Evolutionary conservation across 2,113 vertebrate genomes (phyloP).

Genomic region (Mixornis gularis): DNA sequence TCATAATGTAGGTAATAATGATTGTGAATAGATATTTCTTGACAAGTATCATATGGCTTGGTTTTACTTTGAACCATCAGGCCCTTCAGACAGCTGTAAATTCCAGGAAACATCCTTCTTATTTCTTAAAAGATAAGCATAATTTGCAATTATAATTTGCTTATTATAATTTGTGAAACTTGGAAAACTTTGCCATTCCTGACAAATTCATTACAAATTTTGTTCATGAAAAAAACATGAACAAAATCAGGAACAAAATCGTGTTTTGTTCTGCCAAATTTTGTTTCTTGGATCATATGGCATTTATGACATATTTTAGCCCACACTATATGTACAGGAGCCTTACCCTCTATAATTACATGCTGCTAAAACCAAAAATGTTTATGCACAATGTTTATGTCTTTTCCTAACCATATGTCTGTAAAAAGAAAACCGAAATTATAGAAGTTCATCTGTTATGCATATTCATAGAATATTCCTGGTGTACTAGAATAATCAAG

Average conservation of each 20-base stretch:
- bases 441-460: neutral
- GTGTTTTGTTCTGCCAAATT: conserved; percentile 16
- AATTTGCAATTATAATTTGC: neutral
- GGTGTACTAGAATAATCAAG: neutral
- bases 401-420: neutral
- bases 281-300: conserved; percentile 11
- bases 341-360: conserved; percentile 38
- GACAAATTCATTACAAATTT: neutral
- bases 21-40: neutral
- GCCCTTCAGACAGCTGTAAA: neutral
- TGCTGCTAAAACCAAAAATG: conserved; percentile 36
- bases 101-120: neutral
- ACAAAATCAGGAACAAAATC: neutral
- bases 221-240: neutral
- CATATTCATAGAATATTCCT: neutral
- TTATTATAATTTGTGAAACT: neutral
- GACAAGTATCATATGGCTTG: neutral
- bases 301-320: neutral
- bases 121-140: conserved; percentile 31
- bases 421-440: conserved; percentile 29
- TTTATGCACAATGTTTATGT: conserved; percentile 32
- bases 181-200: neutral
- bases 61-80: neutral
- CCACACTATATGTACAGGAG: neutral
- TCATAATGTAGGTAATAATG: neutral